Evolutionary conservation across 1,140 invertebrate genomes (phyloP).

Genomic region (Pogonus chalceus): DNA sequence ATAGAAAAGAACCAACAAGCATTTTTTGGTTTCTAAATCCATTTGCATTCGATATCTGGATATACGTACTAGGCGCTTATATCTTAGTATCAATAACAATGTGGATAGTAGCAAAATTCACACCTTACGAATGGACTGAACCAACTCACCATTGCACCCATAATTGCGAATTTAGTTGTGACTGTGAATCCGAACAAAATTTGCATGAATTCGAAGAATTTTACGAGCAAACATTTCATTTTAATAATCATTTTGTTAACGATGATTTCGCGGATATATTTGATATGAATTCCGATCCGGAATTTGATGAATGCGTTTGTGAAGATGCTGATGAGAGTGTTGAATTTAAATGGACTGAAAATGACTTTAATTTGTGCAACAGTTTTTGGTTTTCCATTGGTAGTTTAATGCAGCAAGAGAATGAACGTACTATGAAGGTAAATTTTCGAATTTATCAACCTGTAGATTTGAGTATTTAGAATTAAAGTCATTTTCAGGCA

Average conservation of each 20-base stretch:
- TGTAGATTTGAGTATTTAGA: too few relatives aligned
- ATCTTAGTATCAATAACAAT: slow-evolving; percentile 68
- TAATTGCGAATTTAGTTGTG: slow-evolving; percentile 17
- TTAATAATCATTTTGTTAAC: neutral
- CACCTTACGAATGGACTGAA: slow-evolving; percentile 69
- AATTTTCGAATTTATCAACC: slow-evolving; percentile 11
- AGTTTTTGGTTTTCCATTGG: slow-evolving; percentile 89
- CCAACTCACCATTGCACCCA: slow-evolving; percentile 46
- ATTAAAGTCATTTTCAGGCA: too few relatives aligned
- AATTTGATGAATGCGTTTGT: neutral
- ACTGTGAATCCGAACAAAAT: neutral
- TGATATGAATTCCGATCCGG: neutral
- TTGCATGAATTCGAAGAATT: neutral
- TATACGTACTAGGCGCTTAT: slow-evolving; percentile 65
- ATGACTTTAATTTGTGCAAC: slow-evolving; percentile 71
- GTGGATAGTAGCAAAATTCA: slow-evolving; percentile 70
- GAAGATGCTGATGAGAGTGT: slow-evolving; percentile 27
- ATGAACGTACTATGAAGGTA: slow-evolving; percentile 77
- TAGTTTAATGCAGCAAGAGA: slow-evolving; percentile 90
- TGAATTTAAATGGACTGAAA: slow-evolving; percentile 45
- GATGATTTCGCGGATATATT: neutral
- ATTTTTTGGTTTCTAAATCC: slow-evolving; percentile 82
- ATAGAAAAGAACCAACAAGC: slow-evolving; percentile 45
- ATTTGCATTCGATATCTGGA: slow-evolving; percentile 72
- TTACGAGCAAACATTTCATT: neutral